phyloP scores from a whole-genome alignment of 2,888 invertebrate genomes.

The Periphyllus acericola region DNA sequence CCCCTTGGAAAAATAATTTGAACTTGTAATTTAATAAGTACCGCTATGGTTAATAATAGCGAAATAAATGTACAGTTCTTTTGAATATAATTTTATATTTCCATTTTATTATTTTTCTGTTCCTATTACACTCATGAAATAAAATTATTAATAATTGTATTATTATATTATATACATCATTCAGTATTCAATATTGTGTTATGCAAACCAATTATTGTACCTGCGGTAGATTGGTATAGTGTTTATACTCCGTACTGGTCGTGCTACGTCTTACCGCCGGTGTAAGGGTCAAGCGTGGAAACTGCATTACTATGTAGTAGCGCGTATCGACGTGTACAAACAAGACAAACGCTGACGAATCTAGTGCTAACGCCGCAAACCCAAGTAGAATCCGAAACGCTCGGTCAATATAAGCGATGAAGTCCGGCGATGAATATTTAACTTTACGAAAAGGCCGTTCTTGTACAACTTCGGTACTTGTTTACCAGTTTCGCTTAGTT shows the following conservation, averaged over 20 bases:
- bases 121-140: too few relatives aligned
- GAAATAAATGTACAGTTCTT: too few relatives aligned
- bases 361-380: background rate
- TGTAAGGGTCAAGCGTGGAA: conserved; percentile 18
- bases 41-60: too few relatives aligned
- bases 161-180: too few relatives aligned
- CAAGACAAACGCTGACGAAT: conserved; percentile 29
- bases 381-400: conserved; percentile 5
- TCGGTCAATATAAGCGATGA: conserved; percentile 16
- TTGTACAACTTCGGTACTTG: background rate
- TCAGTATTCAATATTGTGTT: too few relatives aligned
- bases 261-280: background rate
- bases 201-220: too few relatives aligned
- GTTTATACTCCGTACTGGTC: background rate
- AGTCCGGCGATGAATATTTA: conserved; percentile 35
- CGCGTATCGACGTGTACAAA: background rate
- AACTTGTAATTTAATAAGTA: too few relatives aligned
- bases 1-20: too few relatives aligned
- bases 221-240: too few relatives aligned
- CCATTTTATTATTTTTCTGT: too few relatives aligned
- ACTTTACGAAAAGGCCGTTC: conserved; percentile 4
- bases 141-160: too few relatives aligned
- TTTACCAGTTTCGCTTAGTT: background rate
- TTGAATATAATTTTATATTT: too few relatives aligned
- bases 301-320: background rate